Evolutionary conservation across 2,888 invertebrate genomes (phyloP).

Genomic region (Ormyrus nitidulus): DNA sequence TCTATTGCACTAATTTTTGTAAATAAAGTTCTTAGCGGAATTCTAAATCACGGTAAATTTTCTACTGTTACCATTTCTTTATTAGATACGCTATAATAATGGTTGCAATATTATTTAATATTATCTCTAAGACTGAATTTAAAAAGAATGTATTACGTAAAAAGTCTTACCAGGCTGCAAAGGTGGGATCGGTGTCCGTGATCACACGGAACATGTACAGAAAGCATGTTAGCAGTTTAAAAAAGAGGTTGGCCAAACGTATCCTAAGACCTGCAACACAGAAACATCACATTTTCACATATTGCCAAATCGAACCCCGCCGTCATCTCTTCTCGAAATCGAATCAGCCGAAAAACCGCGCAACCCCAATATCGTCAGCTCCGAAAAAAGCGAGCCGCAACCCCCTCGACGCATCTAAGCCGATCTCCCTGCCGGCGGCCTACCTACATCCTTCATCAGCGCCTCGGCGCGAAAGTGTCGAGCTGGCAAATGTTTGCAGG

Average conservation of each 20-base stretch:
- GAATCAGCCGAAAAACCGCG: too few relatives aligned
- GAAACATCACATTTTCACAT: not conserved
- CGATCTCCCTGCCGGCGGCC: too few relatives aligned
- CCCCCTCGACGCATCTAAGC: not conserved
- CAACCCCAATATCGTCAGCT: not conserved
- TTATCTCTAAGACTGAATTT: too few relatives aligned
- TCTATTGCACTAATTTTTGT: too few relatives aligned
- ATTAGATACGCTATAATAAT: too few relatives aligned
- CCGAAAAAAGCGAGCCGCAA: not conserved
- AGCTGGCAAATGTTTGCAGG: slow-evolving; percentile 50
- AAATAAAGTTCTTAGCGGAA: too few relatives aligned
- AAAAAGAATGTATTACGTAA: not conserved
- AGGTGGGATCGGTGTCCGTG: slow-evolving; percentile 91
- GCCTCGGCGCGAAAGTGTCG: slow-evolving; percentile 22
- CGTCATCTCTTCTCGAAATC: too few relatives aligned
- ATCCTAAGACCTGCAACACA: slow-evolving; percentile 94
- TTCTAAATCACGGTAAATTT: too few relatives aligned
- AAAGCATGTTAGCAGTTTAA: slow-evolving; percentile 97
- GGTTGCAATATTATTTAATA: too few relatives aligned
- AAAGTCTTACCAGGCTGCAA: slow-evolving; percentile 88
- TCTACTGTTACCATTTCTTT: too few relatives aligned
- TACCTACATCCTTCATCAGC: too few relatives aligned
- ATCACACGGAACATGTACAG: slow-evolving; percentile 96
- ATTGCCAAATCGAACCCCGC: too few relatives aligned
- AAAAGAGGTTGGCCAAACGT: slow-evolving; percentile 97